Conservation (phyloP, 2,888 invertebrate genomes). For the Sminthurides aquaticus region DNA sequence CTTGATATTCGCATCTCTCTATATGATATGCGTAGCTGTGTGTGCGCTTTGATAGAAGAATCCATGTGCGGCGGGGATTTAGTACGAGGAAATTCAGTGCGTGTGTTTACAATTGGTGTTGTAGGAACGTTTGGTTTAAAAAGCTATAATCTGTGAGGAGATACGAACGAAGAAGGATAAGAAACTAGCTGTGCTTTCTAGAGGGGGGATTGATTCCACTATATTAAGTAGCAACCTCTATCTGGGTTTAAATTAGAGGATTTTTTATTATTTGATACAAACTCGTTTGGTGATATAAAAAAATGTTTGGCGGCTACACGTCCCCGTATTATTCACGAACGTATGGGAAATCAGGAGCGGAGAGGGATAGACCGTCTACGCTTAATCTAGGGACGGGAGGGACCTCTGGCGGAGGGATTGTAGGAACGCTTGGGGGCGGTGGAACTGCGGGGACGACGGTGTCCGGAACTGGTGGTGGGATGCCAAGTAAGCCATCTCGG, state of each 20-base stretch:
- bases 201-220: neutral
- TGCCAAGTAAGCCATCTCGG: constrained; percentile 9
- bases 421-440: neutral
- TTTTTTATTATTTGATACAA: too few relatives aligned
- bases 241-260: too few relatives aligned
- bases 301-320: constrained; percentile 13
- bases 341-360: constrained; percentile 16
- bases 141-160: too few relatives aligned
- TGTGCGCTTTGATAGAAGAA: too few relatives aligned
- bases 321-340: constrained; percentile 27
- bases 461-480: neutral
- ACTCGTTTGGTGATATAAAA: neutral
- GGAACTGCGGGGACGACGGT: neutral
- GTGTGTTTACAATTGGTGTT: too few relatives aligned
- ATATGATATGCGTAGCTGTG: too few relatives aligned
- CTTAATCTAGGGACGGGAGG: constrained; percentile 30
- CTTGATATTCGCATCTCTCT: too few relatives aligned
- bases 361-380: constrained; percentile 35
- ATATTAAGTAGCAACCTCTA: too few relatives aligned
- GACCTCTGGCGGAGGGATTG: neutral
- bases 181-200: neutral
- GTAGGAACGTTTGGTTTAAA: too few relatives aligned
- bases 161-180: neutral
- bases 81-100: too few relatives aligned
- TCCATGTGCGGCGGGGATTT: too few relatives aligned